Base-by-base conservation (phyloP, 2,888 invertebrate genomes). In the Lasioglossum zephyrum region DNA sequence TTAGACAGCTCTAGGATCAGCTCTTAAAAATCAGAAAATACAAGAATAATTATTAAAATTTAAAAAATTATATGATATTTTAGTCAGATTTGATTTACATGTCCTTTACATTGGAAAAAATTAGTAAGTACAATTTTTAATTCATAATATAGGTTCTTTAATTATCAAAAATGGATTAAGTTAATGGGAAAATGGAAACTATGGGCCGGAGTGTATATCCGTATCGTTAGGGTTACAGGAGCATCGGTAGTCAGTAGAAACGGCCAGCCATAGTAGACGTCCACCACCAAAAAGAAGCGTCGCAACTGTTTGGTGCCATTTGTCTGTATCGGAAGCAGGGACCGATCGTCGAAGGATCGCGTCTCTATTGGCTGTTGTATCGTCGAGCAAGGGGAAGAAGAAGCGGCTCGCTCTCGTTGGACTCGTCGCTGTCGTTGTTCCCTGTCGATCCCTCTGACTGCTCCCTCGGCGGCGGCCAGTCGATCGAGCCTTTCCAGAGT, bases 401-500 rank as follows among this genome's bases (percentile, higher is more conserved):
- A 26, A 60, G 60, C 57, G 63, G 63, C 63, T 41, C 22, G 69
- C 22, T 39, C 69, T 39, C 69, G 69, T 41, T 36, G 9, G 69
- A 69, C 39, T 69, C n/a, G 69, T 41, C 9, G n/a, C 69, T 41
- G 69, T 69, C 69, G 39, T 9, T 69, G 36, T 69, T 69, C 69
- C 22, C 69, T 69, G 69, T 41, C 69, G 39, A 39, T 69, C 69
- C 69, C 69, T 69, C 66, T 31, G 41, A 16, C n/a, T 66, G 26
- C 60, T 57, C 31, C 74, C 72, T 63, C 60, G 60, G 13, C 26
- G 60, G 70, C 44, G 36, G 22, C 18, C 49, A 18, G 31, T 47
- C 76, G 63, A 31, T 70, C 49, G 69, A 41, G 44, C 18, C 73
- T 77, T 69, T 76, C 39, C 80, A 39, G n/a, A 60, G 44, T 36